phyloP scores from a whole-genome alignment of 2,888 invertebrate species.

The Auanema freiburgensis region DNA sequence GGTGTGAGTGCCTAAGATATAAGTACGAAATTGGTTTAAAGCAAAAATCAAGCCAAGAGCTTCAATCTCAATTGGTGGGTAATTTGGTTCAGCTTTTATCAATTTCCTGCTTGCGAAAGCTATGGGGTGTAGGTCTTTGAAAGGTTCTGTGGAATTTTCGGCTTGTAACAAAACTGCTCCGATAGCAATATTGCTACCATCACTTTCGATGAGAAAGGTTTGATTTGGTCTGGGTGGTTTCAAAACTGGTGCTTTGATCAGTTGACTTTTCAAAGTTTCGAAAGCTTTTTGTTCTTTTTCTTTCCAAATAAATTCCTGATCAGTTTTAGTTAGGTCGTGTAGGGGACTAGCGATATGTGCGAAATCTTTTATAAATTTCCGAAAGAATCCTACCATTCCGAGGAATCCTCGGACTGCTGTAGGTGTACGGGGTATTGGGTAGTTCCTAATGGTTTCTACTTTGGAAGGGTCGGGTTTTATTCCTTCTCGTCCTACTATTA shows the following conservation, averaged over 20 bases:
- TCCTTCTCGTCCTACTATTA: slow-evolving; percentile 31
- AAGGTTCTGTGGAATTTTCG: slow-evolving; percentile 11
- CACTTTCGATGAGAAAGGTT: slow-evolving; percentile 26
- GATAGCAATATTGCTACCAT: slow-evolving; percentile 27
- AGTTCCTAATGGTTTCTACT: slow-evolving; percentile 18
- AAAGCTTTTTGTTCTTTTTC: slow-evolving; percentile 22
- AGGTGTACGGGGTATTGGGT: slow-evolving; percentile 21
- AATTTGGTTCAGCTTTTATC: slow-evolving; percentile 18
- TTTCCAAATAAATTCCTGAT: slow-evolving; percentile 23
- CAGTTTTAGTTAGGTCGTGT: slow-evolving; percentile 26
- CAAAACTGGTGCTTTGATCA: slow-evolving; percentile 26
- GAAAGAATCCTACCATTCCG: slow-evolving; percentile 34
- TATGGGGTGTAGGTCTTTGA: slow-evolving; percentile 29
- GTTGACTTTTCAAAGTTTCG: slow-evolving; percentile 21
- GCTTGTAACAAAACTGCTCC: slow-evolving; percentile 26
- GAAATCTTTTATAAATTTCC: slow-evolving; percentile 34
- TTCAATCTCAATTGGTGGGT: slow-evolving; percentile 25
- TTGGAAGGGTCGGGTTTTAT: slow-evolving; percentile 32
- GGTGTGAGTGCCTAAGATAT: slow-evolving; percentile 22
- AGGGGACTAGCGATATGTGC: slow-evolving; percentile 33
- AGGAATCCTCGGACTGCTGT: slow-evolving; percentile 28
- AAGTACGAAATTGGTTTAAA: slow-evolving; percentile 21
- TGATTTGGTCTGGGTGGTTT: slow-evolving; percentile 7
- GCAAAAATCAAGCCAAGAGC: slow-evolving; percentile 25
- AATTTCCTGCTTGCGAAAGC: slow-evolving; percentile 26